Percentiles rank a stretch among this genome's conserved stretches.
phyloP scores from a whole-genome alignment of 2,113 vertebrate genomes.

The Gobiocypris rarus region DNA sequence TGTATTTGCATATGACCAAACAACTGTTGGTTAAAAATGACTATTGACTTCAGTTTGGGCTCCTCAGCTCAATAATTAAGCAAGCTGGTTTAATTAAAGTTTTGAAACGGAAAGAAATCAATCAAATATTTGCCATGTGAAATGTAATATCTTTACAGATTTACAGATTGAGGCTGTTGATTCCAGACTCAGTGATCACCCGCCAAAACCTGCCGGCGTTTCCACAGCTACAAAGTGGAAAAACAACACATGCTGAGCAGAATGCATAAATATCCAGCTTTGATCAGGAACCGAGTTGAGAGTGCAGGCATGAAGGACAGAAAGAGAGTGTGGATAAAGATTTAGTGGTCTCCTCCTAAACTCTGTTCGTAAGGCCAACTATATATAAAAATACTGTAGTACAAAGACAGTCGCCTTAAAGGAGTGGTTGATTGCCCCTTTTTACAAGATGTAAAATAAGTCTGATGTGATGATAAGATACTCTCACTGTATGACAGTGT shows the following conservation, averaged over 20 bases:
- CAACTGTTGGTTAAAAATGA: conserved; percentile 1
- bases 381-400: neutral
- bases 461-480: no score
- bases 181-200: conserved; percentile 9
- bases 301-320: conserved; percentile 24
- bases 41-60: neutral
- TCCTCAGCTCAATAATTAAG: neutral
- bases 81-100: conserved; percentile 7
- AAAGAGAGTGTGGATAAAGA: neutral
- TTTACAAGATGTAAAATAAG: no score
- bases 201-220: conserved; percentile 6
- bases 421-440: no score
- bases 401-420: no score
- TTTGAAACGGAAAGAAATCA: neutral
- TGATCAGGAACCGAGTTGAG: conserved; percentile 1
- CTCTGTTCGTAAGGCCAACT: neutral
- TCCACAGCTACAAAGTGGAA: conserved; percentile 36
- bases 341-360: neutral
- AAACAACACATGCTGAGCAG: conserved; percentile 31
- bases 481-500: no score
- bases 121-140: conserved; percentile 22
- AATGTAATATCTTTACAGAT: conserved; percentile 16
- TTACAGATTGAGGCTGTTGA: conserved; percentile 35
- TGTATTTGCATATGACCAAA: neutral
- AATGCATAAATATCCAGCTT: conserved; percentile 30